A percentile compares a stretch with the other conserved stretches of the same genome.
Evolutionary conservation across 2,113 vertebrate genomes (phyloP).

Genomic region (Bos taurus): DNA sequence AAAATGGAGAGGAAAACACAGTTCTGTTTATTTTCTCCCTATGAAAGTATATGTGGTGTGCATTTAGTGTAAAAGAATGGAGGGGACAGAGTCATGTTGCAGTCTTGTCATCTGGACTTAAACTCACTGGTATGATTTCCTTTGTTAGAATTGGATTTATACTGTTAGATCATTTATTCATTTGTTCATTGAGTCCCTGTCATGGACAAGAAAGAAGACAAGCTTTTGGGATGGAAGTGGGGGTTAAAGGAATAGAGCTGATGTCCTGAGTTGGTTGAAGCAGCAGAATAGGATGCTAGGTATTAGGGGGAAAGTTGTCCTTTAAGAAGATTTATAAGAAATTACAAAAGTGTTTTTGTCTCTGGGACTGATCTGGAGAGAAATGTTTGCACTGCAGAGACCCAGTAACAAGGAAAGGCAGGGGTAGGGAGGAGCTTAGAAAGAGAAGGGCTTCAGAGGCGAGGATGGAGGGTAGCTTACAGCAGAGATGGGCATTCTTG

Average conservation of each 20-base stretch:
- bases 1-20: not conserved
- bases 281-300: not conserved
- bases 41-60: not conserved
- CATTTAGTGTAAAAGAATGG: not conserved
- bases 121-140: constrained; percentile 17
- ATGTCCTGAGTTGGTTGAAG: not conserved
- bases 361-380: not conserved
- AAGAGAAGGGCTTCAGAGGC: not conserved
- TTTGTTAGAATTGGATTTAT: not conserved
- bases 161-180: not conserved
- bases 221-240: not conserved
- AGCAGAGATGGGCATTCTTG: not conserved
- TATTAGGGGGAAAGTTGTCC: not conserved
- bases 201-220: not conserved
- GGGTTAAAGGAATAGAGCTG: not conserved
- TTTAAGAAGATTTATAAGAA: not conserved
- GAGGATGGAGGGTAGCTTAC: not conserved
- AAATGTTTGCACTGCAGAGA: not conserved
- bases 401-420: not conserved
- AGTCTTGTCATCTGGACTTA: not conserved
- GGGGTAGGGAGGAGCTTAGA: not conserved
- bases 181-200: not conserved
- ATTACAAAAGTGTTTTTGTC: not conserved
- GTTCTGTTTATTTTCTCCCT: not conserved
- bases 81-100: not conserved